Percentiles rank a stretch among this genome's conserved stretches.
phyloP scores from a whole-genome alignment of 1,140 invertebrate species.

The Drosophila kanapiae region DNA sequence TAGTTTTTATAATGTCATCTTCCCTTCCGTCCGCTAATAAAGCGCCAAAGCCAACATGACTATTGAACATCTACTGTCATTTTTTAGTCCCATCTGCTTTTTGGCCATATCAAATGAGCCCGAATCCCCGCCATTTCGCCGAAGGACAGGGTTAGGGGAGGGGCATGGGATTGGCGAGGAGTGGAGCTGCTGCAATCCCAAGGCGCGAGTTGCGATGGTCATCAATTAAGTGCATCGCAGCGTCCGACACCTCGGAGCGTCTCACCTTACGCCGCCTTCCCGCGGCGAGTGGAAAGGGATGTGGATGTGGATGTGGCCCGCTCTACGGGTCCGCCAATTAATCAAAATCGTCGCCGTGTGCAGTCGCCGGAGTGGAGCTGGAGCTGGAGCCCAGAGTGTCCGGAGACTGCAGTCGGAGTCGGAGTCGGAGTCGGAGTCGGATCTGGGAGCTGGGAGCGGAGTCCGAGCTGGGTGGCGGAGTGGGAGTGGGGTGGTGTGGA shows the following conservation, averaged over 20 bases:
- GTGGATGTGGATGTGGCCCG: conserved; percentile 34
- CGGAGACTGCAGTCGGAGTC: conserved; percentile 26
- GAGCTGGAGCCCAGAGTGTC: conserved; percentile 30
- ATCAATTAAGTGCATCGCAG: conserved; percentile 50
- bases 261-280: conserved; percentile 48
- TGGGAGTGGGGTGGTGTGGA: conserved; percentile 21
- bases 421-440: no score
- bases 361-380: conserved; percentile 65
- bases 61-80: conserved; percentile 18
- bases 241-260: conserved; percentile 62
- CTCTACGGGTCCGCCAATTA: conserved; percentile 74
- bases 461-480: conserved; percentile 21
- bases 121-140: conserved; percentile 29
- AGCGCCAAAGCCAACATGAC: conserved; percentile 24
- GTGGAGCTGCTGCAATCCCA: conserved; percentile 34
- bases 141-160: neutral
- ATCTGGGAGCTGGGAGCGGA: conserved; percentile 1
- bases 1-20: neutral
- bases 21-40: neutral
- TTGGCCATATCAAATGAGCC: conserved; percentile 21
- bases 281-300: conserved; percentile 52
- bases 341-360: conserved; percentile 84
- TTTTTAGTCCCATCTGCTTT: conserved; percentile 26
- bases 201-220: conserved; percentile 49
- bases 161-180: neutral